Evolutionary conservation across 2,797 vertebrate species (phyloP), one percentile per base, ranked within the genome.

Genomic region (Lutra lutra): DNA sequence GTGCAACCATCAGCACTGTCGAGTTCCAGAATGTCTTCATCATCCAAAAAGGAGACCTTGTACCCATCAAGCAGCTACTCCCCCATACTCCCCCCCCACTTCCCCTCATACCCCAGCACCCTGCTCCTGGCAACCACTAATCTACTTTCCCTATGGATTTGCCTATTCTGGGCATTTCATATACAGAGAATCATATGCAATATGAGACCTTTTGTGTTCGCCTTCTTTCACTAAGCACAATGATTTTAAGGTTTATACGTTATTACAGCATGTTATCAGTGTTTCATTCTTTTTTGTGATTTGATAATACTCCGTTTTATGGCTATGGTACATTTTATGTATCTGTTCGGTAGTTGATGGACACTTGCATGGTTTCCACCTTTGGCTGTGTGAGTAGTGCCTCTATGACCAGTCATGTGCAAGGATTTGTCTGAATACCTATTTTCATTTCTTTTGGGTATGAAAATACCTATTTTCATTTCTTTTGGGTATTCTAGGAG

Each of bases 81-180:
- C 25, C 51, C 7, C 38, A n/a, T 62, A 11, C 18, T 51, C 5
- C 11, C 25, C 9, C 5, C 2, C 8, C 0, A 20, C 17, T 11
- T 35, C 60, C 18, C 25, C 77, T 79, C 27, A 17, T 1, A 17
- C 7, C 38, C 51, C 75, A 77, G 15, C 25, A 23, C 51, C 54
- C 14, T 35, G 38, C 29, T 29, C 51, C 66, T 80, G 40, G 54
- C 75, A 87, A 38, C 40, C 25, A 25, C 38, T 73, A 54, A 62
- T 38, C 58, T 58, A 20, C n/a, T 73, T 62, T 62, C n/a, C 58
- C 15, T 60, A 15, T 87, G 66, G 85, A 40, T 94, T 83, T 88
- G 40, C 64, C n/a, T 72, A 3, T 70, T 91, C 64, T 58, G 48
- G 38, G 23, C 29, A 46, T 70, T 73, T 88, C 85, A 20, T 72